Evolutionary conservation across 2,888 invertebrate species (phyloP), one percentile per base, ranked within the genome.

Genomic region (Drosophila falleni): DNA sequence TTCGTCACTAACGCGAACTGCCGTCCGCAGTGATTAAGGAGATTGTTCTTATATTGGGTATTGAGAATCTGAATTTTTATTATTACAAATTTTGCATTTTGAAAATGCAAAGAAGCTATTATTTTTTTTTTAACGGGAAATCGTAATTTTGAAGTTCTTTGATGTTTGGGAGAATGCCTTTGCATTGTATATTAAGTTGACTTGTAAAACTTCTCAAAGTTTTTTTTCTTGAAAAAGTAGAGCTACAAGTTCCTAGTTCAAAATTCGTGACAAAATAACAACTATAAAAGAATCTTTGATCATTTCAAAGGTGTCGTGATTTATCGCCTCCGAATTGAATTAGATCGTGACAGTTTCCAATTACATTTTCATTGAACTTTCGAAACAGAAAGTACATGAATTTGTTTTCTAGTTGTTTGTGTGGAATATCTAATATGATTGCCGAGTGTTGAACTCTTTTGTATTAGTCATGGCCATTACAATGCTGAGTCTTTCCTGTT

Each of bases 391-490:
- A 59, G 8, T 51, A 50, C 26, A 44, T n/a, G 10, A 33, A 13
- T 15, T 39, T 0, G n/a, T 26, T 51, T 29, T 54, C n/a, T 5
- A 29, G 4, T 41, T 49, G n/a, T 11, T 49, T 44, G 39, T 31
- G 9, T 41, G 15, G 56, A 58, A 68, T 65, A 10, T 23, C 11
- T 44, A 56, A 56, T 44, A 33, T 51, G 46, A 39, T 58, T 59
- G 33, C 11, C 31, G 5, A 37, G 53, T n/a, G 53, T n/a, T n/a
- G 61, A 66, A 62, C 56, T 63, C 26, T 37, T 23, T 23, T n/a
- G 42, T 37, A 68, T 76, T 68, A 64, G 72, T 76, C 75, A 76
- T 68, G 77, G 42, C 64, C 58, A 61, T 75, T 58, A 62, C 6
- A 15, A 37, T 56, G 41, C 41, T 9, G 46, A 44, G 9, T 41